Evolutionary conservation across 2,113 vertebrate species (phyloP).

Genomic region (Aphyosemion australe): DNA sequence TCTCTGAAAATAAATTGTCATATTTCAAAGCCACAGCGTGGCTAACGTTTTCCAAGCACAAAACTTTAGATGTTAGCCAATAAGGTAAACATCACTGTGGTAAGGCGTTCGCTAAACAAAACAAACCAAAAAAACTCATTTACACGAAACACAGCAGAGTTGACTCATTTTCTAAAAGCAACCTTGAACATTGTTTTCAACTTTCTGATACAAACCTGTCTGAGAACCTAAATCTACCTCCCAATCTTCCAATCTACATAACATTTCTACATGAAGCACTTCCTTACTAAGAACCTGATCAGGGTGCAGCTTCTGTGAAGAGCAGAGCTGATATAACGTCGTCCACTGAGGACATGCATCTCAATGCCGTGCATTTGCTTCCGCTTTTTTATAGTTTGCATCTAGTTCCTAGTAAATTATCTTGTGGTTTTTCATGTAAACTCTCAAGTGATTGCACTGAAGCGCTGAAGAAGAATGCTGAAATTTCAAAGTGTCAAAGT

Average conservation of each 20-base stretch:
- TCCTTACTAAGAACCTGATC: constrained; percentile 25
- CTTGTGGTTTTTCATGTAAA: constrained; percentile 18
- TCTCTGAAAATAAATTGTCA: constrained; percentile 37
- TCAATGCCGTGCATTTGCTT: constrained; percentile 5
- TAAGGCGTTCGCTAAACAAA: constrained; percentile 8
- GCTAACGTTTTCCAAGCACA: constrained; percentile 63
- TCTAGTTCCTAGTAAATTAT: constrained; percentile 20
- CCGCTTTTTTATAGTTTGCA: constrained; percentile 35
- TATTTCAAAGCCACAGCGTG: constrained; percentile 30
- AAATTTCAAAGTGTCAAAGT: constrained; percentile 5
- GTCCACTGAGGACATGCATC: neutral
- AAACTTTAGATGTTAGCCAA: constrained; percentile 50
- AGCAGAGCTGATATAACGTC: constrained; percentile 9
- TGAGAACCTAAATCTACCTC: no score
- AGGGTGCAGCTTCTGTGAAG: constrained; percentile 21
- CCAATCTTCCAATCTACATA: no score
- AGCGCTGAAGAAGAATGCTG: constrained; percentile 8
- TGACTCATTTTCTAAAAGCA: constrained; percentile 31
- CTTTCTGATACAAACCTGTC: no score
- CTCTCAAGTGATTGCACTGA: constrained; percentile 15
- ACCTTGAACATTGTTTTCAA: no score
- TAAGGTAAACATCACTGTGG: constrained; percentile 23
- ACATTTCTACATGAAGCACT: no score
- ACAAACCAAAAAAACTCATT: constrained; percentile 23
- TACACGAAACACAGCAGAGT: neutral